Evolutionary conservation across 2,888 invertebrate species (phyloP).

Genomic region (Augiades crinisus): DNA sequence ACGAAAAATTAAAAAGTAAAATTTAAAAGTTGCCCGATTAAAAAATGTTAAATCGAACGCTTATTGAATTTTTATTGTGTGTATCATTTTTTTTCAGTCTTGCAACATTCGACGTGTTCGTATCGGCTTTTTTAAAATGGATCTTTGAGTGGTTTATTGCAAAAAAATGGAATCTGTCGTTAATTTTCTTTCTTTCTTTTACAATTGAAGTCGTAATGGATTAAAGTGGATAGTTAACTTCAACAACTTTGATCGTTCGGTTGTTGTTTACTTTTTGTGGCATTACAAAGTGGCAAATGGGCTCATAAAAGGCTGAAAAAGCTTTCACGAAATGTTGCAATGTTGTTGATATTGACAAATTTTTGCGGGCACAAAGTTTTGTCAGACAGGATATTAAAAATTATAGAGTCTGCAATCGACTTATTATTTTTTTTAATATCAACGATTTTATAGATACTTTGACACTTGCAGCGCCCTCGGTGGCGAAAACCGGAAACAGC

Average conservation of each 20-base stretch:
- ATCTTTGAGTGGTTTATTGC: not conserved
- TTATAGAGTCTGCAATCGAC: not conserved
- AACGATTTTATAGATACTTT: too few relatives aligned
- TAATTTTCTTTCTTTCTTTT: not conserved
- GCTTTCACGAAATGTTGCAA: not conserved
- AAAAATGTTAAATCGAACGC: conserved; percentile 4
- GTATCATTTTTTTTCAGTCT: conserved; percentile 9
- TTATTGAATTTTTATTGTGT: conserved; percentile 17
- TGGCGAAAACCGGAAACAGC: not conserved
- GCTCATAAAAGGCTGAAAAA: not conserved
- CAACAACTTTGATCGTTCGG: not conserved
- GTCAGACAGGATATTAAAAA: not conserved
- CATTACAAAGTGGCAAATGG: not conserved
- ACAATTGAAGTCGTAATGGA: not conserved
- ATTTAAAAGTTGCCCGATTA: conserved; percentile 10
- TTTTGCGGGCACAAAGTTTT: too few relatives aligned
- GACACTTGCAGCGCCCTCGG: not conserved
- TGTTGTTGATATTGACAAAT: not conserved
- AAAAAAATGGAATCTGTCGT: not conserved
- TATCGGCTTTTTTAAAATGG: conserved; percentile 16
- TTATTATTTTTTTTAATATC: too few relatives aligned
- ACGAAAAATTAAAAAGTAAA: conserved; percentile 18
- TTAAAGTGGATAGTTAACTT: not conserved
- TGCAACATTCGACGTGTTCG: conserved; percentile 7
- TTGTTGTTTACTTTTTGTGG: not conserved